Evolutionary conservation across 2,797 vertebrate species (phyloP).

Genomic region (Pagetopsis macropterus): DNA sequence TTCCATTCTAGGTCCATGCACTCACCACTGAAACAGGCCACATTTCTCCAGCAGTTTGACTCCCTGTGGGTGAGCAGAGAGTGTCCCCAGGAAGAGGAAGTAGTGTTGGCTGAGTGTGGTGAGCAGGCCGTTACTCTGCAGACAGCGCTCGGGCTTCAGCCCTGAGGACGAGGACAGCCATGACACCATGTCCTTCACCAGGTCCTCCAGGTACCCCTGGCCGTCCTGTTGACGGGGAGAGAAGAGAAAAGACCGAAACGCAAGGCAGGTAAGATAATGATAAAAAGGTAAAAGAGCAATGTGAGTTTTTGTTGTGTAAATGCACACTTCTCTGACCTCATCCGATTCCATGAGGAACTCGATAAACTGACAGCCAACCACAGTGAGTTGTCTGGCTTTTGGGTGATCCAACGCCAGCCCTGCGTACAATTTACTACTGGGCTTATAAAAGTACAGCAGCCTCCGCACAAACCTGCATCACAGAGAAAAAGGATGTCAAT

Average conservation of each 20-base stretch:
- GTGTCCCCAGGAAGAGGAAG: slow-evolving; percentile 96
- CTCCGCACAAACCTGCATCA: slow-evolving; percentile 92
- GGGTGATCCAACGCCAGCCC: slow-evolving; percentile 92
- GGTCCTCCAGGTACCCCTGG: slow-evolving; percentile 93
- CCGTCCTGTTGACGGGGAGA: slow-evolving; percentile 85
- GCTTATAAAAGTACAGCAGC: slow-evolving; percentile 97
- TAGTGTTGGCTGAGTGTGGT: slow-evolving; percentile 98
- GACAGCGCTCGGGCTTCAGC: slow-evolving; percentile 93
- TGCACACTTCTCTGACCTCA: slow-evolving; percentile 85
- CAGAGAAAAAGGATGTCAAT: slow-evolving; percentile 12
- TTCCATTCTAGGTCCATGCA: slow-evolving; percentile 1
- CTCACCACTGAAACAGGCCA: slow-evolving; percentile 98
- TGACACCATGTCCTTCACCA: slow-evolving; percentile 94
- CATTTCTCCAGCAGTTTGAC: slow-evolving; percentile 99
- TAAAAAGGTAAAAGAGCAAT: neutral
- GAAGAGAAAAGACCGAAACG: neutral
- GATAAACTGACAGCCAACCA: slow-evolving; percentile 96
- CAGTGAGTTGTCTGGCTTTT: slow-evolving; percentile 96
- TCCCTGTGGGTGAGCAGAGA: slow-evolving; percentile 94
- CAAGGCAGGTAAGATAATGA: neutral
- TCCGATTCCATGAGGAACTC: slow-evolving; percentile 98
- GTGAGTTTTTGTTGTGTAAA: neutral
- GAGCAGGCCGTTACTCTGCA: slow-evolving; percentile 95
- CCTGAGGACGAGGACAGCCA: slow-evolving; percentile 93
- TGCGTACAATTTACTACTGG: slow-evolving; percentile 96